These are phyloP conservation scores for Epinotia bilunana DNA, from an alignment of 2,888 invertebrate genomes.

Conservation along the genomic window DNA sequence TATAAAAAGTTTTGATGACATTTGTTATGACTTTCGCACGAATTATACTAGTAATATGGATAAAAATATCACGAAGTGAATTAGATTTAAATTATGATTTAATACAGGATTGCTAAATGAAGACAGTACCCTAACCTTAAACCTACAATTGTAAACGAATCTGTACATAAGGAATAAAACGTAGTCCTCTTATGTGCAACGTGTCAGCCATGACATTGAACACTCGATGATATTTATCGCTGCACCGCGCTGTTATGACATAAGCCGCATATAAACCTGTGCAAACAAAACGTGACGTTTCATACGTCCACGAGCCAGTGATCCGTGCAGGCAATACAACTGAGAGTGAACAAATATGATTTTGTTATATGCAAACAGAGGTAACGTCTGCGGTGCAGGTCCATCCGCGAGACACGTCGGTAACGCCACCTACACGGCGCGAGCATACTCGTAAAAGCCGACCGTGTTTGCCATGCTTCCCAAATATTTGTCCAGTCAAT, in stretches of 20 bases:
- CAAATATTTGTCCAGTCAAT: constrained; percentile 79
- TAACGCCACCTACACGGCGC: constrained; percentile 60
- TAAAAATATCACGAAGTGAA: not conserved
- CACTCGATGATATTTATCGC: constrained; percentile 18
- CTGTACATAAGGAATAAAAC: not conserved
- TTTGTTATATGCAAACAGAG: constrained; percentile 76
- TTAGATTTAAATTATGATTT: not conserved
- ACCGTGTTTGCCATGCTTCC: constrained; percentile 68
- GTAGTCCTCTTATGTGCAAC: not conserved
- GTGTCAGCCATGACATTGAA: not conserved
- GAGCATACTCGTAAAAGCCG: constrained; percentile 68
- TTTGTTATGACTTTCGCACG: not conserved
- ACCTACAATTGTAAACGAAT: not conserved
- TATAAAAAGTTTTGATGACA: not conserved
- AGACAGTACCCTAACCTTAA: not conserved
- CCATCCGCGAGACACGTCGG: constrained; percentile 67
- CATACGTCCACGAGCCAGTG: constrained; percentile 64
- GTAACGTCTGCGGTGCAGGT: constrained; percentile 68
- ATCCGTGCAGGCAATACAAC: constrained; percentile 69
- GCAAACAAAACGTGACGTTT: constrained; percentile 78
- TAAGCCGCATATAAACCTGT: constrained; percentile 57
- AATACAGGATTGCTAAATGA: too few relatives aligned
- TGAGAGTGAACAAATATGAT: constrained; percentile 77
- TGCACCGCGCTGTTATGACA: constrained; percentile 26
- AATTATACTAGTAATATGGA: not conserved